A percentile compares a stretch with the other conserved stretches of the same genome.
phyloP scores from a whole-genome alignment of 2,888 invertebrate genomes.

The Drosophila monieri region DNA sequence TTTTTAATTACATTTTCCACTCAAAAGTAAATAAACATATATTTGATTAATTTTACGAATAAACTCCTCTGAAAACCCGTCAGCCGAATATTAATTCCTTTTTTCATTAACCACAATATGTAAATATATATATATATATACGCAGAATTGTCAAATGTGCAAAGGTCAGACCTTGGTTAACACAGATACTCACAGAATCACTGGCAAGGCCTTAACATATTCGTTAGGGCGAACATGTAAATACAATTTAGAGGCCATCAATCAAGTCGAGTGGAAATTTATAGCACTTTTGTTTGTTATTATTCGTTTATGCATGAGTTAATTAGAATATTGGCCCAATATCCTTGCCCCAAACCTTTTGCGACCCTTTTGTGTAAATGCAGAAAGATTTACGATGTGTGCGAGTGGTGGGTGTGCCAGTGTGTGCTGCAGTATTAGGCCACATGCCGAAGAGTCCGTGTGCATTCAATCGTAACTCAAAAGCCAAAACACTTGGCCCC shows the following conservation, averaged over 20 bases:
- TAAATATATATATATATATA: not conserved
- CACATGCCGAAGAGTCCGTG: slow-evolving; percentile 20
- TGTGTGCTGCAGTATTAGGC: slow-evolving; percentile 29
- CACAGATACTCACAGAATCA: not conserved
- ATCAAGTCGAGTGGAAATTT: slow-evolving; percentile 80
- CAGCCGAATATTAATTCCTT: slow-evolving; percentile 40
- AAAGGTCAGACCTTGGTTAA: slow-evolving; percentile 31
- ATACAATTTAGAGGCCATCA: slow-evolving; percentile 63
- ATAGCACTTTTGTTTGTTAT: slow-evolving; percentile 80
- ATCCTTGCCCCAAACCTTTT: slow-evolving; percentile 58
- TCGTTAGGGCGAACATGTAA: slow-evolving; percentile 30
- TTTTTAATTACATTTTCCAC: slow-evolving; percentile 6
- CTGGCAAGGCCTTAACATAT: slow-evolving; percentile 5
- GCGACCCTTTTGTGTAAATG: slow-evolving; percentile 55
- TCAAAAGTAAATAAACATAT: slow-evolving; percentile 12
- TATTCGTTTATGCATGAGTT: slow-evolving; percentile 80
- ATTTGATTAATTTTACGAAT: not conserved
- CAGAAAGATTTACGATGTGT: slow-evolving; percentile 64
- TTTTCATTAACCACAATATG: slow-evolving; percentile 22
- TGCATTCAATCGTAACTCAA: slow-evolving; percentile 40
- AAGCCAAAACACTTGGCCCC: slow-evolving; percentile 23
- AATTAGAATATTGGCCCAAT: slow-evolving; percentile 77
- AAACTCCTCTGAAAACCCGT: slow-evolving; percentile 14
- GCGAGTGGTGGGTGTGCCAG: slow-evolving; percentile 37
- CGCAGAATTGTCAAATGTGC: slow-evolving; percentile 43